phyloP scores from a whole-genome alignment of 2,113 vertebrate genomes.

The Megaceryle maxima region DNA sequence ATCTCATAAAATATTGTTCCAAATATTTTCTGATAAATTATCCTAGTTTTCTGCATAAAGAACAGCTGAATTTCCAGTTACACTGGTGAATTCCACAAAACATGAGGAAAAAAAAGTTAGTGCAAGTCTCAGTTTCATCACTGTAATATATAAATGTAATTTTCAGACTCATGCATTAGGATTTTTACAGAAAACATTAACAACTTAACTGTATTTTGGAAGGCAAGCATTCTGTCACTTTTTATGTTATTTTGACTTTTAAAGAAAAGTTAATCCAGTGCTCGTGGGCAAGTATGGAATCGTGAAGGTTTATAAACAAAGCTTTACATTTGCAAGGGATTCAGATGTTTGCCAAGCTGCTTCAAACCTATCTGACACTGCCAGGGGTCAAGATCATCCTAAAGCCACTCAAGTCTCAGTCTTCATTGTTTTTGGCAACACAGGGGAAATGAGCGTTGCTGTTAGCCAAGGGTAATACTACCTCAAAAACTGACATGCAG shows the following conservation, averaged over 20 bases:
- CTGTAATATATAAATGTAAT: not conserved
- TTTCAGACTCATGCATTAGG: not conserved
- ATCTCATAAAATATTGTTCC: conserved; percentile 21
- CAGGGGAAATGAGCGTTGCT: not conserved
- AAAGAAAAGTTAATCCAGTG: not conserved
- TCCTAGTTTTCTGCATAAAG: not conserved
- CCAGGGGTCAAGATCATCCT: not conserved
- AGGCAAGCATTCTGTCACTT: not conserved
- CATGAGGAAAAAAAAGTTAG: not conserved
- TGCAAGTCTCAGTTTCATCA: not conserved
- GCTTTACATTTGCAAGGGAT: not conserved
- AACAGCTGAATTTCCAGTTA: not conserved
- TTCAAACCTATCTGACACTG: not conserved
- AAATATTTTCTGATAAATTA: not conserved
- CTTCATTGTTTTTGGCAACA: not conserved
- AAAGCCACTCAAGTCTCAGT: not conserved
- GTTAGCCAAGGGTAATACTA: not conserved
- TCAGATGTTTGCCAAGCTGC: not conserved
- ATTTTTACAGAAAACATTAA: not conserved
- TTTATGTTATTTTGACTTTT: not conserved
- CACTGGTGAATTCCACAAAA: not conserved
- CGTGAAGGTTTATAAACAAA: not conserved
- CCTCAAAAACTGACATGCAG: not conserved
- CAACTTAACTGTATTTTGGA: not conserved
- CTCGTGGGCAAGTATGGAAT: not conserved